phyloP scores from a whole-genome alignment of 2,797 vertebrate species.

The Phyllotis vaccarum region DNA sequence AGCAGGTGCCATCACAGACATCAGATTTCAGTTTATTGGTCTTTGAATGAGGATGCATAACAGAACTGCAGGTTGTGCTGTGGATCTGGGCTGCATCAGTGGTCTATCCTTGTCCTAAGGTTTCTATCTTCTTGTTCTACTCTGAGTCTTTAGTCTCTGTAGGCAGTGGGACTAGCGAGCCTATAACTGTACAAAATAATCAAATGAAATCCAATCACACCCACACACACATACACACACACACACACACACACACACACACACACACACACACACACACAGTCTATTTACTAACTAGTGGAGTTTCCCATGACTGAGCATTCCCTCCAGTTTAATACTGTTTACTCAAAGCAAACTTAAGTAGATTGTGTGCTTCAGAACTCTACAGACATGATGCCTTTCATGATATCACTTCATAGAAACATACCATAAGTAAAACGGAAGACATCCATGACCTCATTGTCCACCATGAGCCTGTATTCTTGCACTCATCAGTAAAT shows the following conservation, averaged over 20 bases:
- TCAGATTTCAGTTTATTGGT: too few relatives aligned
- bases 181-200: background rate
- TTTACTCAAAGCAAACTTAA: background rate
- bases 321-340: background rate
- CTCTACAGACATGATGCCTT: background rate
- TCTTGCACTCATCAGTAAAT: background rate
- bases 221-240: too few relatives aligned
- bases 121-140: background rate
- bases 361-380: background rate
- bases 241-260: background rate
- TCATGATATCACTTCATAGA: background rate
- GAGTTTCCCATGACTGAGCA: too few relatives aligned
- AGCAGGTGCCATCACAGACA: too few relatives aligned
- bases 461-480: accelerated
- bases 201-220: background rate
- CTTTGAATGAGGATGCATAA: background rate
- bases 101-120: background rate
- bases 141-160: background rate
- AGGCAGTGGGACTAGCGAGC: background rate
- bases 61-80: too few relatives aligned
- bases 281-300: background rate
- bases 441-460: accelerated
- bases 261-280: background rate
- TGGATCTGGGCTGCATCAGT: background rate
- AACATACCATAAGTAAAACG: background rate